Conservation (phyloP, 2,888 invertebrate genomes). For the Dastarcus helophoroides region DNA sequence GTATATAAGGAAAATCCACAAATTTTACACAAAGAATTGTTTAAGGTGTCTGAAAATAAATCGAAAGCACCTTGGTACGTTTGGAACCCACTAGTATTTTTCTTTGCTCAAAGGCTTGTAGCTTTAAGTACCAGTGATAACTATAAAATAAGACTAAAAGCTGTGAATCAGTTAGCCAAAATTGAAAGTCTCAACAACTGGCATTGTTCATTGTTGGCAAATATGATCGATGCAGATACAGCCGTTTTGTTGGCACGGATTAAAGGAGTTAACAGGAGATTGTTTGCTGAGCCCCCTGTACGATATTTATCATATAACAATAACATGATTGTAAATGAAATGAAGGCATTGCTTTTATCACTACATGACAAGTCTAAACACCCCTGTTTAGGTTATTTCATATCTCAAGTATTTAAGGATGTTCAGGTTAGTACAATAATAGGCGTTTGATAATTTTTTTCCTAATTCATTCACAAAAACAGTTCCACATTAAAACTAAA, state of each 20-base stretch:
- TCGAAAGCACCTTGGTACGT: constrained; percentile 3
- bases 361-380: constrained; percentile 36
- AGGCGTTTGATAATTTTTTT: constrained; percentile 4
- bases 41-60: constrained; percentile 1
- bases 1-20: constrained; percentile 7
- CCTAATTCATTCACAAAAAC: not conserved
- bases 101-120: constrained; percentile 49
- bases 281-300: constrained; percentile 60
- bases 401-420: constrained; percentile 34
- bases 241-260: constrained; percentile 68
- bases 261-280: constrained; percentile 54
- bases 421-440: not conserved
- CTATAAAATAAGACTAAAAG: constrained; percentile 48
- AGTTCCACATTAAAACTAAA: too few relatives aligned
- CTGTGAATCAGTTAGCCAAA: constrained; percentile 51
- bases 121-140: constrained; percentile 56
- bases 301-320: constrained; percentile 27
- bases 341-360: constrained; percentile 35
- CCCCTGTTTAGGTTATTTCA: constrained; percentile 40
- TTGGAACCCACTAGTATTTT: constrained; percentile 24
- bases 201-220: constrained; percentile 53
- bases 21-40: constrained; percentile 4
- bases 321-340: constrained; percentile 30
- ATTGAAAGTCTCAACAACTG: constrained; percentile 47
- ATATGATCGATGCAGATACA: constrained; percentile 64